Evolutionary conservation across 2,888 invertebrate species (phyloP).

Genomic region (Platycnemis pennipes): DNA sequence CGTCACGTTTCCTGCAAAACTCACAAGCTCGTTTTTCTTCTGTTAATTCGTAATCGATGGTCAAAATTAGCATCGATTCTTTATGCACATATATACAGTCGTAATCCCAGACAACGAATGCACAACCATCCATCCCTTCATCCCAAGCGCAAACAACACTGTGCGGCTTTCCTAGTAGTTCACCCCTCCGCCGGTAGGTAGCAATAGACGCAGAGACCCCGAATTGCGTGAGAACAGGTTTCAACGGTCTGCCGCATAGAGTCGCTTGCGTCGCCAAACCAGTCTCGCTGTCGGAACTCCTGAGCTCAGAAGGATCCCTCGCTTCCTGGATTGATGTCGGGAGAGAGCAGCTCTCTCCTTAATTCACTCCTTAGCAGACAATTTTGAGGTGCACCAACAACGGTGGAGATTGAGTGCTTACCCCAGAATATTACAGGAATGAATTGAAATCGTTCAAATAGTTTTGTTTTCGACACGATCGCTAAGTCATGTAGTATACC

Average conservation of each 20-base stretch:
- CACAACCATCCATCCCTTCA: background rate
- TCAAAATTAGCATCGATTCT: too few relatives aligned
- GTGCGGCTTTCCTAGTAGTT: background rate
- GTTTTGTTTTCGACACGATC: too few relatives aligned
- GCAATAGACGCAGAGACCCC: slow-evolving; percentile 39
- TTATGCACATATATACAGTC: too few relatives aligned
- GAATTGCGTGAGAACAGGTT: background rate
- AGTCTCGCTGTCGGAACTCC: background rate
- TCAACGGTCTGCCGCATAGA: slow-evolving; percentile 7
- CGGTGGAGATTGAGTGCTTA: background rate
- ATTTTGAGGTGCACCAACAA: too few relatives aligned
- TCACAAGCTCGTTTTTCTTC: too few relatives aligned
- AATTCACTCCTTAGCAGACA: too few relatives aligned
- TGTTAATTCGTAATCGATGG: too few relatives aligned
- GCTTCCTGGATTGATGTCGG: background rate
- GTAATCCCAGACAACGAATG: background rate
- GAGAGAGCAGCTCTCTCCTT: too few relatives aligned
- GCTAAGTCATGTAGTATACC: too few relatives aligned
- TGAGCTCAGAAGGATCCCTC: background rate
- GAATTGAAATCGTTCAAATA: too few relatives aligned
- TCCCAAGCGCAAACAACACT: background rate
- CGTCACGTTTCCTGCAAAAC: too few relatives aligned
- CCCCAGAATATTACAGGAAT: too few relatives aligned
- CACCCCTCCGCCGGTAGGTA: background rate
- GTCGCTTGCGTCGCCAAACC: background rate